These are phyloP conservation scores for Acronicta alni DNA, from an alignment of 2,888 invertebrate species.

Conservation along the genomic window DNA sequence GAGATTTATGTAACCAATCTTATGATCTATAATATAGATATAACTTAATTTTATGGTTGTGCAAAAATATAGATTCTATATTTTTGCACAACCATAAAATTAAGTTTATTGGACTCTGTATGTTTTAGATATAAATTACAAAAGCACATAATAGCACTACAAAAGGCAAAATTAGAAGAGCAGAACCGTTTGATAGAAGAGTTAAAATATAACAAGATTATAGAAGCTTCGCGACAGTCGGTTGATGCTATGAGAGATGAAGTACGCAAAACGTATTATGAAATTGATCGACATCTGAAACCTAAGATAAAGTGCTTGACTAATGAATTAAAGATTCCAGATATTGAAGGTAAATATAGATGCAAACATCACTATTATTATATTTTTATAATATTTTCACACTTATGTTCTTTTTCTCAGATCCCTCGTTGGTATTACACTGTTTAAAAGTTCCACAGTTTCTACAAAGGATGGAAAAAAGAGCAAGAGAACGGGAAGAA, in stretches of 20 bases:
- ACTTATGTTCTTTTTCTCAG: conserved; percentile 60
- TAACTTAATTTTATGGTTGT: too few species aligned
- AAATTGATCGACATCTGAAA: conserved; percentile 88
- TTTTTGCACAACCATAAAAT: too few species aligned
- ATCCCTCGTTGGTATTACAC: conserved; percentile 79
- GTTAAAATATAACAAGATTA: conserved; percentile 91
- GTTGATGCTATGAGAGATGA: conserved; percentile 88
- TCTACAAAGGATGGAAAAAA: conserved; percentile 92
- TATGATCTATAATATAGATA: too few species aligned
- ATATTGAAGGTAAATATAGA: conserved; percentile 75
- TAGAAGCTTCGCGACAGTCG: conserved; percentile 90
- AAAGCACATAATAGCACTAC: conserved; percentile 92
- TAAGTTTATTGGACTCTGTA: too few species aligned
- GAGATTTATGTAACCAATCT: too few species aligned
- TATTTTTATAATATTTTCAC: too few species aligned
- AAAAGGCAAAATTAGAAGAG: conserved; percentile 92
- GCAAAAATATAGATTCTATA: too few species aligned
- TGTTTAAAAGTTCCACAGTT: conserved; percentile 91
- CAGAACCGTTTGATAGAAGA: conserved; percentile 93
- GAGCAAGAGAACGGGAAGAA: conserved; percentile 91
- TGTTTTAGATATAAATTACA: conserved; percentile 91
- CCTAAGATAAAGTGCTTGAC: conserved; percentile 88
- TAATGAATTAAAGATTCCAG: conserved; percentile 81
- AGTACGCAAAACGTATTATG: conserved; percentile 87
- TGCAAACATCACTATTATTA: neutral